Evolutionary conservation across 2,797 vertebrate species (phyloP), one percentile per base, ranked within the genome.

Genomic region (Xyrichtys novacula): DNA sequence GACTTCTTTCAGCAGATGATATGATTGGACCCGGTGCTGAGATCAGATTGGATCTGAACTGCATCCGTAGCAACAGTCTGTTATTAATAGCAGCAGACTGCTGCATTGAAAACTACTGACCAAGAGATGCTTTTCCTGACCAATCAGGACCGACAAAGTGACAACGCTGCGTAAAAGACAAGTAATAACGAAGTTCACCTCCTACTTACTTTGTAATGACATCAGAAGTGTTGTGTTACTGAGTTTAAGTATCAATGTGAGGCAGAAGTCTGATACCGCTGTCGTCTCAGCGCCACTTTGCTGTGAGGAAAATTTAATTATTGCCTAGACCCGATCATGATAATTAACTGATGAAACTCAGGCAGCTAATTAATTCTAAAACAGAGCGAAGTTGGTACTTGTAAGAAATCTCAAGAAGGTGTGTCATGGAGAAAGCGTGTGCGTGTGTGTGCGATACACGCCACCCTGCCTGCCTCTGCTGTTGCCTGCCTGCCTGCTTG

Each of bases 341-440:
- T 87, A 85, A 85, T 89, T 78, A 88, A 72, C 70, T 58, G 79
- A 83, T 74, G 71, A 82, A 55, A 83, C 43, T 52, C 67, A 76
- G 80, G 74, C 71, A 32, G 69, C 76, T 87, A 84, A 86, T 89
- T 83, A 83, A 85, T 84, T 81, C 62, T 42, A 59, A 78, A 78
- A 73, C 19, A 23, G 59, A 71, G 59, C 26, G 42, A 82, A 80
- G 81, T 59, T 79, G 2, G 44, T 31, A 31, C 72, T 81, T 31
- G 61, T 29, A 60, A 76, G 54, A 78, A 74, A 75, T 63, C 57
- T 71, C 3, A 1, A 75, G 71, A 75, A 68, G 55, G 73, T 83
- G 76, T 79, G 47, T 83, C 50, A 36, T 40, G 1, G 40, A 57
- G 57, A 31, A 34, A 15, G 48, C 29, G 61, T 17, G 25, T 36